Evolutionary conservation across 2,797 vertebrate genomes (phyloP), one percentile per base, ranked within the genome.

Genomic region (Sebastiscus tertius): DNA sequence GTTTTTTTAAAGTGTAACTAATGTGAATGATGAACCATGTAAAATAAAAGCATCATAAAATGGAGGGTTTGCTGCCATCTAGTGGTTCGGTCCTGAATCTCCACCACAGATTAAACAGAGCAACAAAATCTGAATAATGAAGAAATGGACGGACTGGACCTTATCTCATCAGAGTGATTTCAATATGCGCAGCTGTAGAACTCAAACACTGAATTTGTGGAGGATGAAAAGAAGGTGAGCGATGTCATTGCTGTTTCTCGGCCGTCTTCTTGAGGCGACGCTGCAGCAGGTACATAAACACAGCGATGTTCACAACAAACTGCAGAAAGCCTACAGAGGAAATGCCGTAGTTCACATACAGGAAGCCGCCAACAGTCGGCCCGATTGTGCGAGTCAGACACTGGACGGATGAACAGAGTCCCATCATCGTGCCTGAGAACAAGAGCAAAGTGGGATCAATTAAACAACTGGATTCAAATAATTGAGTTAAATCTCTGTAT

Each of bases 391-490:
- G 95, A 1, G 96, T 94, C 72, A 99, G 90, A 1, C 97, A 96
- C 9, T 97, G 96, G 58, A 97, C 96, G 0, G 97, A 96, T 1
- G 97, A 93, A 0, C 97, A 97, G 75, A 99, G 95, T 22, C 98
- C 98, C 61, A 99, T 91, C 97, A 99, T 98, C 12, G 97, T 96
- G 82, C 98, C 98, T 99, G 89, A 4, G 86, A 70, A 80, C 10
- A 11, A 80, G 76, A 85, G 18, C 18, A 87, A 60, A 75, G 59
- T 1, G 5, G 49, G 29, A 31, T 72, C 20, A 72, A 13, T 22
- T 20, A 8, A 55, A 65, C 4, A 11, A 34, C 2, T 26, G 6
- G 5, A 27, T 60, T 14, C 11, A 16, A 66, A 52, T 26, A 31
- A 60, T 46, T 46, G 14, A 26, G 22, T 56, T 73, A 1, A 39